Base-by-base conservation (phyloP, 2,797 vertebrate species). In the Taenioides sp. region DNA sequence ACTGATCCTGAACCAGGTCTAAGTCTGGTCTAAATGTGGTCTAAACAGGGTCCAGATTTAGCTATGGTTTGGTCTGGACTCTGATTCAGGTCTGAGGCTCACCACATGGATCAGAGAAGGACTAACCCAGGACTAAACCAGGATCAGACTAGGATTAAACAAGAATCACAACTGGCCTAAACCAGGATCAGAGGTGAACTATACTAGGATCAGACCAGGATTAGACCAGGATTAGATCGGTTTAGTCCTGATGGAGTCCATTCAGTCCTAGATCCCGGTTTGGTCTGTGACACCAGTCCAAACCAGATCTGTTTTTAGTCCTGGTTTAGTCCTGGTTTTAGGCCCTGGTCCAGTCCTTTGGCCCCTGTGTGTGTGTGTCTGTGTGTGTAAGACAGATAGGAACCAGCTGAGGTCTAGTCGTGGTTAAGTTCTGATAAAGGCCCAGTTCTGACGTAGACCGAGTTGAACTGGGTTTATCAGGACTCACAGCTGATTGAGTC, bases 401-500 rank as follows among this genome's bases (percentile, higher is more conserved):
- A 9, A 31, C 4, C 18, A 17, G 60, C 54, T 62, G 60, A 37
- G 18, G 7, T 12, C 60, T 20, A 34, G 60, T 61, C 18, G 16
- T 60, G 58, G 58, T 60, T 17, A 17, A 28, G 16, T 28, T 17
- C 59, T 61, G 59, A 34, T 61, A 34, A 34, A 34, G 27, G 11
- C 28, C 7, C 7, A 17, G 58, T 31, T 54, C 2, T 18, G 58
- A 31, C 27, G 58, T 61, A 61, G 18, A n/a, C 59, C 18, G 4
- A 17, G 18, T 7, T 61, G 28, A 61, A 10, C 17, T 3, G 2
- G 60, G 60, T 62, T 62, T 62, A 62, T 62, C 60, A 37, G 60
- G 28, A 34, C 59, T 61, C 12, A 61, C 59, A 61, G 28, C 59
- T 61, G 59, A 62, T 28, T 20, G 59, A 37, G 60, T 37, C 31